Percentiles rank a stretch among this genome's conserved stretches.
Evolutionary conservation across 2,797 vertebrate species (phyloP).

Genomic region (Eulemur albifrons): DNA sequence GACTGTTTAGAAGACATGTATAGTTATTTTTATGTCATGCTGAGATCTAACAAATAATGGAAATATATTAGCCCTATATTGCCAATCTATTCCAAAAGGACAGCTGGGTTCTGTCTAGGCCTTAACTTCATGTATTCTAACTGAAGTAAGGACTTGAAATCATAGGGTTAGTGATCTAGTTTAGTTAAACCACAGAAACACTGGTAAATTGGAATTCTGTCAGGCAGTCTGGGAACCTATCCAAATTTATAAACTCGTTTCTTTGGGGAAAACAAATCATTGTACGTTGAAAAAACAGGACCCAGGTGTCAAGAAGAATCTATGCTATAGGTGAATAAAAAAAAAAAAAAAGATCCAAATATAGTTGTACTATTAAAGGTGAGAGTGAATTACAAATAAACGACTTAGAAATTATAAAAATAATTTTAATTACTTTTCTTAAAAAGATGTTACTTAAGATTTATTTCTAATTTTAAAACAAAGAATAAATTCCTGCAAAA

Average conservation of each 20-base stretch:
- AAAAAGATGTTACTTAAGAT: neutral
- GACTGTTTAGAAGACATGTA: neutral
- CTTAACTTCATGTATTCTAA: neutral
- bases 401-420: neutral
- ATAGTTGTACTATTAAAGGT: neutral
- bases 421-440: neutral
- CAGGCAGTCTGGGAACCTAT: neutral
- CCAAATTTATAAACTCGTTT: neutral
- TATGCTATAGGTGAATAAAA: neutral
- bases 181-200: neutral
- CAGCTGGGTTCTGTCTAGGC: neutral
- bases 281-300: neutral
- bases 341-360: neutral
- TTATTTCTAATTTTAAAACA: neutral
- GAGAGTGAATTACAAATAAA: neutral
- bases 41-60: slow-evolving; percentile 3
- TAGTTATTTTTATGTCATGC: slow-evolving; percentile 23
- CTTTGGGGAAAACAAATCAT: neutral
- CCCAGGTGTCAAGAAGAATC: neutral
- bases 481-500: neutral
- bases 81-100: neutral
- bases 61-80: neutral
- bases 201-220: slow-evolving; percentile 24
- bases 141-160: neutral
- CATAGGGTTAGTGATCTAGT: neutral